These are phyloP conservation scores for Auanema freiburgensis DNA, from an alignment of 2,888 invertebrate species.

Conservation along the genomic window DNA sequence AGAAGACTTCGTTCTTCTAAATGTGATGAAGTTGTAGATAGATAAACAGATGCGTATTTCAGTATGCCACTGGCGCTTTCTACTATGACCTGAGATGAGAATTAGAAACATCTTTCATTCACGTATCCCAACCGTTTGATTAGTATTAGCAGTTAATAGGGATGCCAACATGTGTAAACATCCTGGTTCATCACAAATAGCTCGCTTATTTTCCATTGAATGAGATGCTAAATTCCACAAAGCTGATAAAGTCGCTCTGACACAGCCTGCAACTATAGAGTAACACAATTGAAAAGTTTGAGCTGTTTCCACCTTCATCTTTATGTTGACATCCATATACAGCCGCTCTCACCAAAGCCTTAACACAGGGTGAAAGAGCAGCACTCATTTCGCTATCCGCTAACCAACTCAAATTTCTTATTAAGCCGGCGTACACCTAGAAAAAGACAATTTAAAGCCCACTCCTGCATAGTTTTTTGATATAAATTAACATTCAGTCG, in stretches of 20 bases:
- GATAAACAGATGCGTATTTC: constrained; percentile 52
- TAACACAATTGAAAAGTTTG: no score
- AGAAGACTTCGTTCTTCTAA: constrained; percentile 29
- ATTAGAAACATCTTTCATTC: background rate
- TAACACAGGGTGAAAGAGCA: constrained; percentile 47
- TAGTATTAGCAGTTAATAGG: constrained; percentile 39
- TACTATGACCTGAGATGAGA: constrained; percentile 37
- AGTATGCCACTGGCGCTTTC: constrained; percentile 59
- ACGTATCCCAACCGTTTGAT: constrained; percentile 23
- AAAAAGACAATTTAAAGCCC: constrained; percentile 8
- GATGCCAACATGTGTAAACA: constrained; percentile 45
- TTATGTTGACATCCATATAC: constrained; percentile 26
- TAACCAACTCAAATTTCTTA: constrained; percentile 94
- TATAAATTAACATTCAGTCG: background rate
- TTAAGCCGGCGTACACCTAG: constrained; percentile 89
- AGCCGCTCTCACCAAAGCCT: constrained; percentile 44
- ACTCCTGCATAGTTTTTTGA: background rate
- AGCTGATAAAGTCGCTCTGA: constrained; percentile 51
- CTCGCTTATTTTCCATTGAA: constrained; percentile 53
- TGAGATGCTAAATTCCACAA: constrained; percentile 59
- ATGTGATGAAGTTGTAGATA: constrained; percentile 33
- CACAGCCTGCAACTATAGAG: constrained; percentile 24
- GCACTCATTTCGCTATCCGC: constrained; percentile 73
- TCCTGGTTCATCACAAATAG: constrained; percentile 51
- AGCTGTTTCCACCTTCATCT: constrained; percentile 20